Base-by-base conservation (phyloP, 2,797 vertebrate genomes). In the Lemur catta region DNA sequence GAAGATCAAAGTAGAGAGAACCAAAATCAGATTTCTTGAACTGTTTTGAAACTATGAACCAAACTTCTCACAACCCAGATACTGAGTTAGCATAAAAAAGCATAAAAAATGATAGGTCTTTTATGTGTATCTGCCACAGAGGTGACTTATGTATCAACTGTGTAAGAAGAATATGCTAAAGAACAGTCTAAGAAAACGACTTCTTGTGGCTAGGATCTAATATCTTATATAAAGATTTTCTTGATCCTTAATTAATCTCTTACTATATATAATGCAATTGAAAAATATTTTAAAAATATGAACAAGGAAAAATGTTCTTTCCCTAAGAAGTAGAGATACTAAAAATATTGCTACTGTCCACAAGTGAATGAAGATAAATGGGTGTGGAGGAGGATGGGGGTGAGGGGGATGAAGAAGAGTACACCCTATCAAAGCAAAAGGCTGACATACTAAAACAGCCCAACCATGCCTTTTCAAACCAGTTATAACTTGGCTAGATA, bases 181-280 rank as follows among this genome's bases (percentile, higher is more conserved):
- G 17, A 74, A 79, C 10, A n/a, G 75, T 41, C 43, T 72, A 79
- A 91, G 35, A 52, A 89, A 71, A 76, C 24, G 82, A 41, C 2
- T 30, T 81, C 35, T 17, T 76, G 48, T 17, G 18, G 26, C 43
- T 55, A 35, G 71, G 38, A 75, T 35, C 24, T 35, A 71, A 50
- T 61, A 65, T 52, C 20, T 43, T 72, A 65, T 3, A 22, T 15
- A 48, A 81, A 81, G 14, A 38, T 55, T 59, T 88, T 85, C 52
- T 52, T 63, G 63, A 71, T 76, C 48, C 50, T 95, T 90, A 46
- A 46, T 46, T 90, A 20, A 55, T 87, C 65, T 96, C 69, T 96
- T 41, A 52, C 28, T 59, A 41, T 33, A 38, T 28, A 33, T 75
- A 84, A 88, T 26, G 26, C 28, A 33, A 86, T 0, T 72, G 28